A percentile compares a stretch with the other conserved stretches of the same genome.
Conservation (phyloP, 2,113 vertebrate species). For the Montifringilla adamsi region DNA sequence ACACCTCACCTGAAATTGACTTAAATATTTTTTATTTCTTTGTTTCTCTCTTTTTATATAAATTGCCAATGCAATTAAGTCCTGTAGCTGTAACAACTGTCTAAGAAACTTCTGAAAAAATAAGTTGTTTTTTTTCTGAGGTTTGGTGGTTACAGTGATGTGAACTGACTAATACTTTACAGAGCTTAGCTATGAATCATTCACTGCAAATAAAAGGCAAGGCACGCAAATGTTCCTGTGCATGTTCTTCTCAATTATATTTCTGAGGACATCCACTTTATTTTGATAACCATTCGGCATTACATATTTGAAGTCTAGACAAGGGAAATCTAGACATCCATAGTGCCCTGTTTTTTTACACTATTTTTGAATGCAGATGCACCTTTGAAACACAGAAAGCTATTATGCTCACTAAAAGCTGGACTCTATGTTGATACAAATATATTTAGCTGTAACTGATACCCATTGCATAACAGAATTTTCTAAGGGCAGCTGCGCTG, state of each 20-base stretch:
- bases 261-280: background rate
- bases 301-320: slow-evolving; percentile 10
- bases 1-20: background rate
- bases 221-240: background rate
- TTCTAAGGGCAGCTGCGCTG: background rate
- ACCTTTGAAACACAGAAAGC: background rate
- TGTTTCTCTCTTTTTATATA: background rate
- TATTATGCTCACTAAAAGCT: background rate
- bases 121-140: background rate
- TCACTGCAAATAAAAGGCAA: slow-evolving; percentile 19
- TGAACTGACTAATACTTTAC: slow-evolving; percentile 11
- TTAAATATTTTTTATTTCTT: background rate
- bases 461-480: background rate
- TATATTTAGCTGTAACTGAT: background rate
- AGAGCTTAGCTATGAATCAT: background rate
- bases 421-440: background rate
- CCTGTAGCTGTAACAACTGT: background rate
- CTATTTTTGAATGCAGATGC: background rate
- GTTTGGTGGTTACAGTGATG: slow-evolving; percentile 3
- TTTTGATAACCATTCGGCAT: background rate
- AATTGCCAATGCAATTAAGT: background rate
- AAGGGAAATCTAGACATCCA: background rate
- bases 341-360: background rate
- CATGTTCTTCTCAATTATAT: background rate
- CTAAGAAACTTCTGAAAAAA: background rate